These are phyloP conservation scores for Mesocentrotus franciscanus DNA, from an alignment of 53 echinoderm and acorn worm species.

Conservation along the genomic window DNA sequence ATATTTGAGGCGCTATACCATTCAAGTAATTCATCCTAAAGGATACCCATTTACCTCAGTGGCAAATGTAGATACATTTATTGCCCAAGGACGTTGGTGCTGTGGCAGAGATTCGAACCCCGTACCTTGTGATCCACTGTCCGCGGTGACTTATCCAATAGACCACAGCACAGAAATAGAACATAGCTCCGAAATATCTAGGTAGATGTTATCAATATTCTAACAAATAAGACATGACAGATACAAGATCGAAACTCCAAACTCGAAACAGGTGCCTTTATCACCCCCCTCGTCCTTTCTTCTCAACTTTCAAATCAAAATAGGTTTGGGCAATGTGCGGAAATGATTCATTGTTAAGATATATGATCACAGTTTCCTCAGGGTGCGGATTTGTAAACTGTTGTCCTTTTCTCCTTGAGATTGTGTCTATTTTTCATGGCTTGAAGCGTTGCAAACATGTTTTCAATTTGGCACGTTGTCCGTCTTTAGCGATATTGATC, in stretches of 20 bases:
- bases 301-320: not conserved
- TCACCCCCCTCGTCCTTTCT: not conserved
- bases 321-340: not conserved
- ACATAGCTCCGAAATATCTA: not conserved
- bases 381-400: conserved; percentile 8
- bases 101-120: no score
- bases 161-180: no score
- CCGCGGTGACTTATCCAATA: no score
- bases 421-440: not conserved
- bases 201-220: not conserved
- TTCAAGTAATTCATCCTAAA: no score
- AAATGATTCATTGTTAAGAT: conserved; percentile 38
- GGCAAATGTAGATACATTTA: no score
- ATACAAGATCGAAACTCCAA: conserved; percentile 24
- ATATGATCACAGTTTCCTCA: conserved; percentile 15
- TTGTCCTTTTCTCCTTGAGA: not conserved
- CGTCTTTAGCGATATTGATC: not conserved
- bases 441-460: not conserved
- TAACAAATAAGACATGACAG: conserved; percentile 34
- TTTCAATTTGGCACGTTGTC: not conserved
- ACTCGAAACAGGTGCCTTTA: conserved; percentile 43
- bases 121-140: no score
- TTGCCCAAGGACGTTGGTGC: no score
- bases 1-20: no score
- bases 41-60: no score